Conservation (phyloP, 2,797 vertebrate species). For the Alfaro cultratus region DNA sequence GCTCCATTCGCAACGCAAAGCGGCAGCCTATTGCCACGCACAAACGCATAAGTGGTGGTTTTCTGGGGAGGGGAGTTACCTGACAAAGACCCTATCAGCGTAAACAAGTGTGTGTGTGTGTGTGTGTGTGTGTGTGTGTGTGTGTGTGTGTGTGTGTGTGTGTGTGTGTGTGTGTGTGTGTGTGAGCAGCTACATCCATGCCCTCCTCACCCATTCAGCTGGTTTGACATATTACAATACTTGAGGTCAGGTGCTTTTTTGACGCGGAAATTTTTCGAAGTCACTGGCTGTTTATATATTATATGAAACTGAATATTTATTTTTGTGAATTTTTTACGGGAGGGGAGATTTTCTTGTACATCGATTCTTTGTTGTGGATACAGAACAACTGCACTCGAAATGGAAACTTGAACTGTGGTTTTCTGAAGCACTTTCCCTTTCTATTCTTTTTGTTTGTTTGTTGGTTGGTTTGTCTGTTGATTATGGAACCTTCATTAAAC, state of each 20-base stretch:
- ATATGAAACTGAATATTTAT: conserved; percentile 83
- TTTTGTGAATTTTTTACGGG: conserved; percentile 77
- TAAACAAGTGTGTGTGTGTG: conserved; percentile 58
- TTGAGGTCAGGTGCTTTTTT: conserved; percentile 81
- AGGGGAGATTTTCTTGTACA: conserved; percentile 61
- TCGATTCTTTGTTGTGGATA: conserved; percentile 68
- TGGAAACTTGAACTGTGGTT: conserved; percentile 86
- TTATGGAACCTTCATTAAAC: conserved; percentile 83
- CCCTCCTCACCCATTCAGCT: conserved; percentile 32
- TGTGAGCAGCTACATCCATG: neutral
- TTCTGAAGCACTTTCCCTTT: conserved; percentile 86
- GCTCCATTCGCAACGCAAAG: conserved; percentile 34
- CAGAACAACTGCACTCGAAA: conserved; percentile 83
- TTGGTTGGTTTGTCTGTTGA: conserved; percentile 59
- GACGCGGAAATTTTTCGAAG: conserved; percentile 75
- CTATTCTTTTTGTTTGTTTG: conserved; percentile 57
- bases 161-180: conserved; percentile 12
- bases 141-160: conserved; percentile 14
- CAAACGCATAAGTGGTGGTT: conserved; percentile 55
- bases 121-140: conserved; percentile 35
- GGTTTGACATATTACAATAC: conserved; percentile 62
- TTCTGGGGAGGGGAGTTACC: conserved; percentile 67
- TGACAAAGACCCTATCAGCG: conserved; percentile 72
- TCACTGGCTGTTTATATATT: conserved; percentile 85
- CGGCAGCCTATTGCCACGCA: conserved; percentile 33